Evolutionary conservation across 53 echinoderm and acorn worm species (phyloP), one percentile per base, ranked within the genome.

Genomic region (Luidia sarsii): DNA sequence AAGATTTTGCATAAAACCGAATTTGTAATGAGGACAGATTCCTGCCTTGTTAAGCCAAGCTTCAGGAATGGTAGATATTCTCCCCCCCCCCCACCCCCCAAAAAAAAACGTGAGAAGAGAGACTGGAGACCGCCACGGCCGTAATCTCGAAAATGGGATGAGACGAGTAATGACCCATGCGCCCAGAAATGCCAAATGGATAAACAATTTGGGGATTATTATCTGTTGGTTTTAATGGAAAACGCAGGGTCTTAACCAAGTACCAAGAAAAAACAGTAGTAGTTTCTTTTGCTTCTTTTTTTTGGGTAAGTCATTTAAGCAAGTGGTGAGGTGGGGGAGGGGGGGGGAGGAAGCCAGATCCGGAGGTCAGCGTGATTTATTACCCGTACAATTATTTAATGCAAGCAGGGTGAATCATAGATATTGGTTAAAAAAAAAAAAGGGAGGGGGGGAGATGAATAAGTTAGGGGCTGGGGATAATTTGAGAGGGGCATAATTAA

Each of bases 151-250:
- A 77, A 60, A 77, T 77, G 60, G 60, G 61, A 60, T 45, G 62
- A 61, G 30, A 39, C n/a, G 77, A 43, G 32, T 21, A 59, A 77
- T 61, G 77, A 77, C 77, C 77, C 77, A 77, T 77, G 77, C 77
- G 27, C 48, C 48, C 59, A 77, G 60, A 77, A 77, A 77, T 77
- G 77, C 61, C 77, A 77, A 77, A 77, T 77, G 77, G 77, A 77
- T 77, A 77, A 77, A 77, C 77, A 77, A 77, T 77, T 77, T 77
- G 46, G 77, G 77, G 77, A 77, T 77, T 77, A 77, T 53, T 72
- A 72, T 61, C 60, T 60, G 13, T 59, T 46, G 61, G 62, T 77
- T 75, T 77, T 59, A 77, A 77, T 77, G 77, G 77, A 77, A 77
- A 77, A 60, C 29, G 45, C 61, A 13, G 43, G 60, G 41, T 30